Conservation (phyloP, 2,113 vertebrate genomes). For the Delphinapterus leucas region DNA sequence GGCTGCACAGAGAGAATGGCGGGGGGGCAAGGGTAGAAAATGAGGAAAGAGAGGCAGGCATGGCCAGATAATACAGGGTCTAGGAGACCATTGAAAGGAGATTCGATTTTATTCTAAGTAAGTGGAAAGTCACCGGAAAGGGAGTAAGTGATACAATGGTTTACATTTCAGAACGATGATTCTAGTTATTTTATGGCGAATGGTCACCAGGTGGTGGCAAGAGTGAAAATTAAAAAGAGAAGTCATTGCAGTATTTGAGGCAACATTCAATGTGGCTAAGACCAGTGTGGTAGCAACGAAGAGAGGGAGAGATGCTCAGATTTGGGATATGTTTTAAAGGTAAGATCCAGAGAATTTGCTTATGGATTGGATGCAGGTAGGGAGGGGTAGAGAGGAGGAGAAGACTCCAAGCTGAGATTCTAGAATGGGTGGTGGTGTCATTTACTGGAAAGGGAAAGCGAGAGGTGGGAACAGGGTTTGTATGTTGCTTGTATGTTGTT, state of each 20-base stretch:
- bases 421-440: background rate
- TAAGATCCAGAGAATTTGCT: background rate
- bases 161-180: background rate
- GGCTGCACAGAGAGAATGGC: background rate
- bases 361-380: no score
- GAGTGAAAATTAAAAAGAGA: background rate
- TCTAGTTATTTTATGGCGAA: background rate
- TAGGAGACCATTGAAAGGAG: background rate
- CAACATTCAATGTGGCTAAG: no score
- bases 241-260: background rate
- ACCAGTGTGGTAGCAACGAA: rapidly evolving
- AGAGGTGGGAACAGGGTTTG: background rate
- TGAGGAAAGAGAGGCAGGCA: background rate
- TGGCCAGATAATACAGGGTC: background rate
- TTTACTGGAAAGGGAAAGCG: background rate
- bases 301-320: background rate
- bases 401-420: background rate
- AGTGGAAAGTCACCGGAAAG: background rate
- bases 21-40: background rate
- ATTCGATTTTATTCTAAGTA: background rate
- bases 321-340: background rate
- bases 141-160: rapidly evolving
- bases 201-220: background rate
- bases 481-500: background rate
- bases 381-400: background rate